Conservation (phyloP, 2,113 vertebrate species). For the Casuarius casuarius region DNA sequence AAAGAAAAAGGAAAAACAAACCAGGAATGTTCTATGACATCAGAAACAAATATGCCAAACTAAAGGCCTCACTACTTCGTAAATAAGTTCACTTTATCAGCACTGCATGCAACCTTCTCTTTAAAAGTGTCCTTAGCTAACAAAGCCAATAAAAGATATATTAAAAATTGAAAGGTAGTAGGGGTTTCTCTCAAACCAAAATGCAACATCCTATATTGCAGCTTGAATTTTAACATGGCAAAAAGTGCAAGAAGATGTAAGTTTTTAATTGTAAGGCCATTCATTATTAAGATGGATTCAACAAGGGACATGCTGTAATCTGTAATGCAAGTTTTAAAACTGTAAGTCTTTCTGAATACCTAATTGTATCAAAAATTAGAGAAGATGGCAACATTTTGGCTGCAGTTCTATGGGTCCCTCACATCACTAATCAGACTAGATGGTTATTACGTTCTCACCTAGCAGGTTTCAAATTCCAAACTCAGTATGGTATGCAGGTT, state of each 20-base stretch:
- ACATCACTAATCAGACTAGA: not conserved
- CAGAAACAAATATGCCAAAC: not conserved
- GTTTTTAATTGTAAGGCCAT: not conserved
- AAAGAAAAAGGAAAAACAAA: not conserved
- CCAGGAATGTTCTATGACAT: not conserved
- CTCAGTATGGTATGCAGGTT: too few relatives aligned
- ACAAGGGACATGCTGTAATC: fast-evolving
- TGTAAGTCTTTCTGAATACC: not conserved
- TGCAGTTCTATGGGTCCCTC: not conserved
- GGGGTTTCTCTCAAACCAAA: not conserved
- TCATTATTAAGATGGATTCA: not conserved
- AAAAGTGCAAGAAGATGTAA: not conserved
- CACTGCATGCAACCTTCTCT: not conserved
- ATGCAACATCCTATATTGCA: not conserved
- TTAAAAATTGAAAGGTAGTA: not conserved
- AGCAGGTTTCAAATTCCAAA: not conserved
- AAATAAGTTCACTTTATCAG: not conserved
- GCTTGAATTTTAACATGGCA: not conserved
- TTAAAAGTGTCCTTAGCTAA: not conserved
- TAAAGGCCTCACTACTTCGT: not conserved
- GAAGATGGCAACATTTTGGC: not conserved
- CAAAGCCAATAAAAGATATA: not conserved
- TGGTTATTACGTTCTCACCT: not conserved
- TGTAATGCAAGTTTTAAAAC: not conserved
- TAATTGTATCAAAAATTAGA: not conserved